Percentiles rank a stretch among this genome's conserved stretches.
These are phyloP conservation scores for Wasmannia auropunctata DNA, from an alignment of 1,140 invertebrate species.

Conservation along the genomic window DNA sequence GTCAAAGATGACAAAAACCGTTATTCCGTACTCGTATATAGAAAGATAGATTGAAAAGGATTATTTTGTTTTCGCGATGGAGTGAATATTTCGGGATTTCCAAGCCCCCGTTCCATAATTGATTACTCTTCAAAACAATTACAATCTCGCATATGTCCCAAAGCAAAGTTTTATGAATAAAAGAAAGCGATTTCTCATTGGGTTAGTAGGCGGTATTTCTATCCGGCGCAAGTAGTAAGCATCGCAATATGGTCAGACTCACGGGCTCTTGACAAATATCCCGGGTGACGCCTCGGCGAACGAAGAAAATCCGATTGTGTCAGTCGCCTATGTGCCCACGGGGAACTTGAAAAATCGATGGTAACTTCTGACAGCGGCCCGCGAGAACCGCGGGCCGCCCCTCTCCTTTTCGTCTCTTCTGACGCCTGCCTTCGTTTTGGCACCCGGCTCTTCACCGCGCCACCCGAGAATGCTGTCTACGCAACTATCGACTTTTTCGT, in stretches of 20 bases:
- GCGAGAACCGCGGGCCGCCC: neutral
- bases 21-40: neutral
- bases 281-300: slow-evolving; percentile 56
- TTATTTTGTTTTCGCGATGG: neutral
- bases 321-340: slow-evolving; percentile 50
- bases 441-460: slow-evolving; percentile 43
- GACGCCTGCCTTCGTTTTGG: slow-evolving; percentile 37
- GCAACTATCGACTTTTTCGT: slow-evolving; percentile 53
- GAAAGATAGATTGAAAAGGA: neutral
- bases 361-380: slow-evolving; percentile 51
- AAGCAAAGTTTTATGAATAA: neutral
- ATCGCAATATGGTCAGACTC: slow-evolving; percentile 24
- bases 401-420: slow-evolving; percentile 6
- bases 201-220: neutral
- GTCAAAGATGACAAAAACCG: no score
- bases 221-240: slow-evolving; percentile 36
- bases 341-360: slow-evolving; percentile 59
- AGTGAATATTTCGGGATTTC: neutral
- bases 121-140: neutral
- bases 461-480: slow-evolving; percentile 50
- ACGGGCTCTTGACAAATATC: slow-evolving; percentile 46
- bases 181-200: neutral
- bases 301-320: slow-evolving; percentile 56
- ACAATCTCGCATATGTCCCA: neutral
- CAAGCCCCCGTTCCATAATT: neutral